These are phyloP conservation scores for Heliconius melpomene DNA, from an alignment of 1,140 invertebrate species.

Conservation along the genomic window DNA sequence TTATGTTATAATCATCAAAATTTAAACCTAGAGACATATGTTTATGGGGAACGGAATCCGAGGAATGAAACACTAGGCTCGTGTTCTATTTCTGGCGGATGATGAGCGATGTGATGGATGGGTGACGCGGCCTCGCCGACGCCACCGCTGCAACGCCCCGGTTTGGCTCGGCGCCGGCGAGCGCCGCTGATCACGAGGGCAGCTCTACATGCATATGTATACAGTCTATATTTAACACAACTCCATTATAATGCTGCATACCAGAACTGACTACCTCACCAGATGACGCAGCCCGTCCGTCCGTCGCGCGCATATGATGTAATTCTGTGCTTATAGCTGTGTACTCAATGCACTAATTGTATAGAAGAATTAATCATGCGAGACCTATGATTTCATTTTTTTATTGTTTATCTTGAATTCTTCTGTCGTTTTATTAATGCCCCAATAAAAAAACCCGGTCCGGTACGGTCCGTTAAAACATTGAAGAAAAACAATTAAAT, in stretches of 20 bases:
- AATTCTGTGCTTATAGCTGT: constrained; percentile 53
- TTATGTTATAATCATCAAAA: constrained; percentile 30
- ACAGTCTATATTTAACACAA: constrained; percentile 53
- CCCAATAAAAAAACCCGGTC: neutral
- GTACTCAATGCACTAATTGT: constrained; percentile 47
- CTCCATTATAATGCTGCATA: constrained; percentile 58
- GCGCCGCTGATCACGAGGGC: constrained; percentile 60
- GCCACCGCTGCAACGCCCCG: constrained; percentile 51
- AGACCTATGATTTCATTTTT: neutral
- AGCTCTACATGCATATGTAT: constrained; percentile 43
- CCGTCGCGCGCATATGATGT: constrained; percentile 56
- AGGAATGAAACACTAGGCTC: constrained; percentile 68
- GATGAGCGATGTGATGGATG: constrained; percentile 74
- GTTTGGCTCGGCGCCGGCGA: constrained; percentile 66
- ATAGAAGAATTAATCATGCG: neutral
- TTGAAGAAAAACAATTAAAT: constrained; percentile 8
- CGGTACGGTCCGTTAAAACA: neutral
- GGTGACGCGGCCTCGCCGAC: constrained; percentile 73
- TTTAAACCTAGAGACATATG: constrained; percentile 49
- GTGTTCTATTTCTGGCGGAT: constrained; percentile 69
- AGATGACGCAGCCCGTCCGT: constrained; percentile 52
- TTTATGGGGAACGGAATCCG: constrained; percentile 69
- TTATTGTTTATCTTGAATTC: neutral
- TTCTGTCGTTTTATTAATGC: neutral
- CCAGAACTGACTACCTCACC: constrained; percentile 57